Evolutionary conservation across 2,888 invertebrate genomes (phyloP), one percentile per base, ranked within the genome.

Genomic region (Napeogenes sylphis): DNA sequence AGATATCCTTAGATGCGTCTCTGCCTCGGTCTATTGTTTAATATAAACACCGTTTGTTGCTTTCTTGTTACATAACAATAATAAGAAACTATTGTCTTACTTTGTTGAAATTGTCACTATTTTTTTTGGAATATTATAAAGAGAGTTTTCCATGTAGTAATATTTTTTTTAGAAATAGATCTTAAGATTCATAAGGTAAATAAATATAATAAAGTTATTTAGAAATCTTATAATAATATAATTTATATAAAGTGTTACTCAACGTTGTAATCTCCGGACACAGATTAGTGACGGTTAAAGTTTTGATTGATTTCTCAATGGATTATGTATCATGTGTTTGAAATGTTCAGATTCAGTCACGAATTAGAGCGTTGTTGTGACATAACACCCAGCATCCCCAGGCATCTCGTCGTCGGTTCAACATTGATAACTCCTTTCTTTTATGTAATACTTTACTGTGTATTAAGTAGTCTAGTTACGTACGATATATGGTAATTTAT

Each of bases 251-350:
- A 42, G 21, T 45, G 42, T 46, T 33, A 46, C 14, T 53, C 5
- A 58, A 59, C 59, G 42, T 33, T 46, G 45, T 63, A 45, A 63
- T 56, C 38, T 56, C n/a, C 57, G 47, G 58, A 51, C 58, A 12
- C 42, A 53, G 56, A 63, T 62, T 61, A 59, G 61, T 66, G 59
- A 62, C 54, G 35, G 55, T 63, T 54, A 56, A 57, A 56, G 67
- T 68, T 57, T 63, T 64, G 73, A 79, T 75, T 73, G 77, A 77
- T 81, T 80, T 73, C 76, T 70, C 73, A 81, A 80, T 70, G 70
- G 64, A 13, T 51, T 8, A 63, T 73, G 54, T 69, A 67, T 58
- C 58, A 64, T 64, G 64, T 65, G 63, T 68, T 59, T 57, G 62
- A 63, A 67, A 64, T 66, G 70, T 64, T 70, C 56, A 62, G 62